These are phyloP conservation scores for Andrena bucephala DNA, from an alignment of 2,888 invertebrate species.

Conservation along the genomic window DNA sequence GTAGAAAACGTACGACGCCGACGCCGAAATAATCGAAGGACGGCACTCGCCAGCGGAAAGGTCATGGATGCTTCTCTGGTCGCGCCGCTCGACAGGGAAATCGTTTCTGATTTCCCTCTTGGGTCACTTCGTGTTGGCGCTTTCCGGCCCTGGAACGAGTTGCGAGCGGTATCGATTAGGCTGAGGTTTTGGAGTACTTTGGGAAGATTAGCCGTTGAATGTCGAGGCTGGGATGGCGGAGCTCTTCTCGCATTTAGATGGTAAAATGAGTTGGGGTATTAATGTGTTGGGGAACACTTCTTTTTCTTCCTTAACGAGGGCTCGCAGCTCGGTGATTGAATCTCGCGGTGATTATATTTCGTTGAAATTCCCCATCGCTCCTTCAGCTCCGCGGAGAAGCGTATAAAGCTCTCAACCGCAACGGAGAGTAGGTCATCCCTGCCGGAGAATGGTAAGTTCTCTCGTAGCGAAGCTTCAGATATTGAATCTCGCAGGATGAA, in stretches of 20 bases:
- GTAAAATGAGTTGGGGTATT: too few species aligned
- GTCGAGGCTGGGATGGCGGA: not conserved
- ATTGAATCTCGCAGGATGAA: conserved; percentile 42
- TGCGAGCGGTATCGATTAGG: too few species aligned
- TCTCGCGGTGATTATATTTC: conserved; percentile 3
- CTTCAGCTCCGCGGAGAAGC: not conserved
- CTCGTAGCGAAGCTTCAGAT: conserved; percentile 3
- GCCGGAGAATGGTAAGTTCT: not conserved
- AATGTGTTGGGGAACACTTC: not conserved
- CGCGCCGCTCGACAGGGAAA: not conserved
- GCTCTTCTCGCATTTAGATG: not conserved
- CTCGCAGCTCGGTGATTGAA: not conserved
- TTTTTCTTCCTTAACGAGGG: not conserved
- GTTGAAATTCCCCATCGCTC: not conserved
- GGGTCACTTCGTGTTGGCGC: not conserved
- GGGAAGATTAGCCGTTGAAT: not conserved
- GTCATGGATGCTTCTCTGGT: conserved; percentile 47
- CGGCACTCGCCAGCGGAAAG: conserved; percentile 35
- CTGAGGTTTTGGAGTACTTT: not conserved
- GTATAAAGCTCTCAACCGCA: not conserved
- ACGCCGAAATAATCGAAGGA: conserved; percentile 64
- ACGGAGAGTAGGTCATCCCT: conserved; percentile 20
- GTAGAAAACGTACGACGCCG: conserved; percentile 67
- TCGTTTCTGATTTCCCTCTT: not conserved
- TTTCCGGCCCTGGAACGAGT: too few species aligned